Evolutionary conservation across 2,113 vertebrate species (phyloP).

Genomic region (Lichenostomus cassidix): DNA sequence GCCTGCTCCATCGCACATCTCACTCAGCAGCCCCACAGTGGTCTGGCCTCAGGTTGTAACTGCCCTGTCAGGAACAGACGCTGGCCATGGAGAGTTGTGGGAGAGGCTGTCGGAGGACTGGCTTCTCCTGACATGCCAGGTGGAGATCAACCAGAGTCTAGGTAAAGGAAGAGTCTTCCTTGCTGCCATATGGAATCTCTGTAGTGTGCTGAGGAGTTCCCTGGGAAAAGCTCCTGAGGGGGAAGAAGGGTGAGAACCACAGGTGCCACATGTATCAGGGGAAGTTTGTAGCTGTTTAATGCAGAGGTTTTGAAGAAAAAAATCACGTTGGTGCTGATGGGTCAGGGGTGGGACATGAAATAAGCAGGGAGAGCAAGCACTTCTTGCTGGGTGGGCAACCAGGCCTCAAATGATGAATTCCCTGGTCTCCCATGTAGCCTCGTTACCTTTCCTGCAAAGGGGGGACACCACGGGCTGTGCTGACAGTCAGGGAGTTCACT

Average conservation of each 20-base stretch:
- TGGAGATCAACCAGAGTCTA: background rate
- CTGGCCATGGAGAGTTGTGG: background rate
- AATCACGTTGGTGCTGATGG: rapidly evolving
- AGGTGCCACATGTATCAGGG: background rate
- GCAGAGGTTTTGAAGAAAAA: background rate
- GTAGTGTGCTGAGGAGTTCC: rapidly evolving
- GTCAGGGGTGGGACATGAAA: background rate
- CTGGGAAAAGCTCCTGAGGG: background rate
- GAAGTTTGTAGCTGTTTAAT: background rate
- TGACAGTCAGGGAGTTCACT: background rate
- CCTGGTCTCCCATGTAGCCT: background rate
- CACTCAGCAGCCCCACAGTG: background rate
- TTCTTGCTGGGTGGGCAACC: background rate
- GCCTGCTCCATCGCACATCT: background rate
- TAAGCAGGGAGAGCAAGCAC: background rate
- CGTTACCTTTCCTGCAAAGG: background rate
- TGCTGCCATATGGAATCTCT: background rate
- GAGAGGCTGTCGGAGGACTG: background rate
- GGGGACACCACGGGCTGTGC: rapidly evolving
- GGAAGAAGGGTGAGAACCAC: background rate
- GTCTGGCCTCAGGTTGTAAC: background rate
- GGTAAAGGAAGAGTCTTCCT: background rate
- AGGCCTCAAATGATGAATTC: background rate
- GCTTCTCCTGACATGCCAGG: background rate
- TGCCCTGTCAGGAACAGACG: background rate